Evolutionary conservation across 1,140 invertebrate species (phyloP).

Genomic region (Calliopsis andreniformis): DNA sequence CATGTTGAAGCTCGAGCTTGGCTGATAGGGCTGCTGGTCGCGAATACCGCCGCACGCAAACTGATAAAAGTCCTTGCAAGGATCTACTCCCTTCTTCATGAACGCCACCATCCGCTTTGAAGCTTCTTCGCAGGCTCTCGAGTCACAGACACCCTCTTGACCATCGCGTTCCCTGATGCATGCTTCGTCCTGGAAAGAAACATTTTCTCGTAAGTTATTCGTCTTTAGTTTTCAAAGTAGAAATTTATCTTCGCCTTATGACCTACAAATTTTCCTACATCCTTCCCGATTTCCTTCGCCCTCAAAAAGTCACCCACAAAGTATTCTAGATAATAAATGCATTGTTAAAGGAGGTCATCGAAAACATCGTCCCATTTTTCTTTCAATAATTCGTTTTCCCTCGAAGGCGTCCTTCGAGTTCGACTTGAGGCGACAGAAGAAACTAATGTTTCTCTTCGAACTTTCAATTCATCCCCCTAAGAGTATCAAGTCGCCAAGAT

Average conservation of each 20-base stretch:
- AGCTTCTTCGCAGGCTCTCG: constrained; percentile 75
- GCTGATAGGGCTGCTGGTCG: constrained; percentile 70
- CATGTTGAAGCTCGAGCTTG: constrained; percentile 75
- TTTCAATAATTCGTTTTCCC: background rate
- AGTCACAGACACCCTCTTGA: constrained; percentile 74
- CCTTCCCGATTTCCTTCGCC: background rate
- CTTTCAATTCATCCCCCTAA: background rate
- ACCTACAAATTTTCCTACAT: too few species aligned
- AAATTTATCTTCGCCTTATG: too few species aligned
- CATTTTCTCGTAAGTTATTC: background rate
- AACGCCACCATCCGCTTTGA: constrained; percentile 76
- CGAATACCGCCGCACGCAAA: constrained; percentile 85
- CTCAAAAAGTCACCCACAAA: background rate
- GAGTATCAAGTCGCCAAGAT: background rate
- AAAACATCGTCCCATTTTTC: background rate
- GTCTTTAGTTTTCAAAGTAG: too few species aligned
- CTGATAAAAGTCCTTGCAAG: constrained; percentile 87
- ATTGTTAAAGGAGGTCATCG: background rate
- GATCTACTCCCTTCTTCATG: constrained; percentile 79
- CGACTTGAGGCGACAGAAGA: background rate
- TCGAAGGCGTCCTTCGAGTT: background rate
- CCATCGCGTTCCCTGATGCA: constrained; percentile 74
- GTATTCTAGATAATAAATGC: background rate
- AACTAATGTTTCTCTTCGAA: background rate
- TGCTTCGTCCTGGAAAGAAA: constrained; percentile 71